Percentiles rank a stretch among this genome's conserved stretches.
These are phyloP conservation scores for Haliaeetus leucogaster DNA, from an alignment of 2,113 vertebrate genomes.

Conservation along the genomic window DNA sequence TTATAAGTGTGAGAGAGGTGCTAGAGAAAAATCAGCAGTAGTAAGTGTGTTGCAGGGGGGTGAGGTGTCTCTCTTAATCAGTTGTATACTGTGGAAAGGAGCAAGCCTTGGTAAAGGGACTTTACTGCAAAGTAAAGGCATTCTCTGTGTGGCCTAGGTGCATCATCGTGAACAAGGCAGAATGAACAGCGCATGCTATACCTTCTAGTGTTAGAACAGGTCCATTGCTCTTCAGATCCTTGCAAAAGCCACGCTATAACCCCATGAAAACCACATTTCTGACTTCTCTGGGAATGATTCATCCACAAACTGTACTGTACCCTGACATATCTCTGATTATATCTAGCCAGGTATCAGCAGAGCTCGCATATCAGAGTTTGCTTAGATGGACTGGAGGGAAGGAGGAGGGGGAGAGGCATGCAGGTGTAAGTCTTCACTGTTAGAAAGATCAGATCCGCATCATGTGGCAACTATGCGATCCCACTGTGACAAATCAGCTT, in stretches of 20 bases:
- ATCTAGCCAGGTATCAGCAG: neutral
- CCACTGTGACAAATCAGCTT: neutral
- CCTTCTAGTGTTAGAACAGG: neutral
- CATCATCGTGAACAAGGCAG: accelerated
- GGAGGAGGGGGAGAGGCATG: neutral
- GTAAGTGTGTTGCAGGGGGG: neutral
- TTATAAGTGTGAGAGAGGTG: neutral
- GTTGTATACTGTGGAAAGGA: neutral
- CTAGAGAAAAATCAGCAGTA: neutral
- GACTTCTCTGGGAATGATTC: neutral
- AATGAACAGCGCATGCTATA: accelerated
- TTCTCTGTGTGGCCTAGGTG: neutral
- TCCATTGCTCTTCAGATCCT: neutral
- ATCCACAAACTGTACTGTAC: neutral
- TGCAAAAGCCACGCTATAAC: neutral
- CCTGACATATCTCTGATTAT: neutral
- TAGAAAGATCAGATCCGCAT: neutral
- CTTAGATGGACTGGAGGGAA: neutral
- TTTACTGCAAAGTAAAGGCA: neutral
- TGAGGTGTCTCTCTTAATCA: neutral
- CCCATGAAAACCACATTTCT: neutral
- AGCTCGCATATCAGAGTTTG: neutral
- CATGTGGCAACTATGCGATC: neutral
- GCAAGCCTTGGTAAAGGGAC: neutral
- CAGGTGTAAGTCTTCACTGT: neutral